Evolutionary conservation across 2,797 vertebrate genomes (phyloP).

Genomic region (Gallirallus australis): DNA sequence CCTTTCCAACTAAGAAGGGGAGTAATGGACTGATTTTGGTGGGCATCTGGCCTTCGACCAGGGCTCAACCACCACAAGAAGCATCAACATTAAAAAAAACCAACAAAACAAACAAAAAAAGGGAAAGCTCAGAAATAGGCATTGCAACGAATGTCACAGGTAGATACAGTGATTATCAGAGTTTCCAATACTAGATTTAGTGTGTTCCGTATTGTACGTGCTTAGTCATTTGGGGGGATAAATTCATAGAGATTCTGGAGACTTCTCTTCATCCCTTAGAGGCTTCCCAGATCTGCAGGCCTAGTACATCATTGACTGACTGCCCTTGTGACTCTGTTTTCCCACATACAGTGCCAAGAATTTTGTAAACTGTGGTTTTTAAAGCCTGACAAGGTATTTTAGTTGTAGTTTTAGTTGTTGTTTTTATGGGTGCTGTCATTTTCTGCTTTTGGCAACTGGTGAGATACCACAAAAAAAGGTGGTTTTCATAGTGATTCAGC

Average conservation of each 20-base stretch:
- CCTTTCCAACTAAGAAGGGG: no score
- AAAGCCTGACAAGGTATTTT: not conserved
- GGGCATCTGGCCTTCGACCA: no score
- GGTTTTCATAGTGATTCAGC: not conserved
- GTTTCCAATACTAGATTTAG: not conserved
- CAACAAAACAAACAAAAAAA: no score
- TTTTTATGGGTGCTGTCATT: not conserved
- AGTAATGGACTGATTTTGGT: no score
- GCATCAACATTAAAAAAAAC: not conserved
- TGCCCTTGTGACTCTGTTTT: not conserved
- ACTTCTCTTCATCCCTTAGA: not conserved
- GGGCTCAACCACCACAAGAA: no score
- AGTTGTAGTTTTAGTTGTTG: not conserved
- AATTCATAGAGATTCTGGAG: not conserved
- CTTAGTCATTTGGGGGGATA: not conserved
- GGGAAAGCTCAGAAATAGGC: not conserved
- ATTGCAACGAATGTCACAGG: not conserved
- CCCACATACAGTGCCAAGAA: accelerated
- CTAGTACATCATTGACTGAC: not conserved
- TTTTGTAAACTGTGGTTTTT: not conserved
- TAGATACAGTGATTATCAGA: not conserved
- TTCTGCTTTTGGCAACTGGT: not conserved
- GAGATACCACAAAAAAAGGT: not conserved
- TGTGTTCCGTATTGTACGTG: not conserved
- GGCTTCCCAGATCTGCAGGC: not conserved